These are phyloP conservation scores for Takifugu rubripes DNA, from an alignment of 2,797 vertebrate genomes.

Conservation along the genomic window DNA sequence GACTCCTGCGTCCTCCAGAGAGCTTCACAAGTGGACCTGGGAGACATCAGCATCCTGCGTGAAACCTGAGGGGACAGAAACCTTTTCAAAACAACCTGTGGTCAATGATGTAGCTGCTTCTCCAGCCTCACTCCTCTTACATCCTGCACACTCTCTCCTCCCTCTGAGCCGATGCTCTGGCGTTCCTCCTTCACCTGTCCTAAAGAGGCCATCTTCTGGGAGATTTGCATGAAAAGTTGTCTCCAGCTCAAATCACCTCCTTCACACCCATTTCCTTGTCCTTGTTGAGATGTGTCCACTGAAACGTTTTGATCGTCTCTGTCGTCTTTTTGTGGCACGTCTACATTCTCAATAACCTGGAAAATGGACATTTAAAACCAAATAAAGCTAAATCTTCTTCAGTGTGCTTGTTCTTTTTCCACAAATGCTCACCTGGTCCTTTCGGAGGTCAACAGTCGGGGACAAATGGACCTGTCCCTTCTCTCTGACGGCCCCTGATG, in stretches of 20 bases:
- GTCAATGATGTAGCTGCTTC: not conserved
- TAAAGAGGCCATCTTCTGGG: constrained; percentile 39
- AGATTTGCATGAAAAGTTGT: constrained; percentile 37
- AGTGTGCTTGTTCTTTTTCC: not conserved
- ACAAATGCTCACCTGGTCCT: constrained; percentile 34
- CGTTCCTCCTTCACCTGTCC: constrained; percentile 34
- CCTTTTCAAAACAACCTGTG: not conserved
- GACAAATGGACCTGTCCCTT: constrained; percentile 1
- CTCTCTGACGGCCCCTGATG: constrained; percentile 6
- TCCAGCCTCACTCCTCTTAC: not conserved
- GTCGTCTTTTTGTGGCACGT: constrained; percentile 52
- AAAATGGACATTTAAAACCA: not conserved
- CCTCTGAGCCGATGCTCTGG: constrained; percentile 13
- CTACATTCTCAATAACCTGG: constrained; percentile 62
- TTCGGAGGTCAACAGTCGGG: not conserved
- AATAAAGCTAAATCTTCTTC: not conserved
- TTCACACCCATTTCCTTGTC: constrained; percentile 1
- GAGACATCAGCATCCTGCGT: constrained; percentile 2
- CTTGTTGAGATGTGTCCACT: not conserved
- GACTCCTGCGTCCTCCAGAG: constrained; percentile 39
- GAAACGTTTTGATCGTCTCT: constrained; percentile 38
- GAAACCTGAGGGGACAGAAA: constrained; percentile 32
- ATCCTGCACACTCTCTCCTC: constrained; percentile 17
- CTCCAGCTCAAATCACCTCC: constrained; percentile 41
- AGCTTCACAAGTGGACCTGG: constrained; percentile 22